These are phyloP conservation scores for Vespertilio murinus DNA, from an alignment of 2,797 vertebrate genomes.

Conservation along the genomic window DNA sequence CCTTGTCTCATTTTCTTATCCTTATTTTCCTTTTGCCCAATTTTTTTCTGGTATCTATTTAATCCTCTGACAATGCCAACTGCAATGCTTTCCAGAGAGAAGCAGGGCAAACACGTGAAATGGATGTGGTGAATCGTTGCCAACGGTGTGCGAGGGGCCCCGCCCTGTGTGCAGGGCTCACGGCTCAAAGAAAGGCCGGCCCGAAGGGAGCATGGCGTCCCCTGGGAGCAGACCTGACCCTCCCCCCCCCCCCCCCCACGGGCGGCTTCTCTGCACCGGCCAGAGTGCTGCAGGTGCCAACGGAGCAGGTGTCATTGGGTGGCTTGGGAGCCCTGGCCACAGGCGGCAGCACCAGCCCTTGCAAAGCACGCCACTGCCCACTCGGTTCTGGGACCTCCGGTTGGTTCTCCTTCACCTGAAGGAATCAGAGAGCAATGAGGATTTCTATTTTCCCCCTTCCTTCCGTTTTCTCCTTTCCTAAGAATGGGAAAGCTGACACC, in stretches of 20 bases:
- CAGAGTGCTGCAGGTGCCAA: background rate
- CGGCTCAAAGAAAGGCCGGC: background rate
- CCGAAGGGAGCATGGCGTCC: background rate
- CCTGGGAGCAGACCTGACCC: background rate
- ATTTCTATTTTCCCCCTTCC: background rate
- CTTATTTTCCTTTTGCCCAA: background rate
- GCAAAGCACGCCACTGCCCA: background rate
- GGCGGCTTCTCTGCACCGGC: background rate
- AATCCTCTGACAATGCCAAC: background rate
- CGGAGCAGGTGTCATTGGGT: background rate
- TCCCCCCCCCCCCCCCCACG: too few relatives aligned
- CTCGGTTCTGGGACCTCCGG: background rate
- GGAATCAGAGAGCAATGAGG: background rate
- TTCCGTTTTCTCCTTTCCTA: background rate
- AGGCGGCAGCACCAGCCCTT: background rate
- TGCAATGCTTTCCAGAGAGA: conserved; percentile 12
- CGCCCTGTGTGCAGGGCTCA: background rate
- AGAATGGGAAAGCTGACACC: background rate
- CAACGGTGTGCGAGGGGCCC: background rate
- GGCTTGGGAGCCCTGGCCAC: background rate
- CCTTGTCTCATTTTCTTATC: background rate
- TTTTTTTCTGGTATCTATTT: background rate
- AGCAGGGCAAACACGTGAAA: conserved; percentile 30
- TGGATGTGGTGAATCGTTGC: background rate
- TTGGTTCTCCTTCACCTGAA: background rate